Evolutionary conservation across 2,797 vertebrate species (phyloP), one percentile per base, ranked within the genome.

Genomic region (Lacerta viridis): DNA sequence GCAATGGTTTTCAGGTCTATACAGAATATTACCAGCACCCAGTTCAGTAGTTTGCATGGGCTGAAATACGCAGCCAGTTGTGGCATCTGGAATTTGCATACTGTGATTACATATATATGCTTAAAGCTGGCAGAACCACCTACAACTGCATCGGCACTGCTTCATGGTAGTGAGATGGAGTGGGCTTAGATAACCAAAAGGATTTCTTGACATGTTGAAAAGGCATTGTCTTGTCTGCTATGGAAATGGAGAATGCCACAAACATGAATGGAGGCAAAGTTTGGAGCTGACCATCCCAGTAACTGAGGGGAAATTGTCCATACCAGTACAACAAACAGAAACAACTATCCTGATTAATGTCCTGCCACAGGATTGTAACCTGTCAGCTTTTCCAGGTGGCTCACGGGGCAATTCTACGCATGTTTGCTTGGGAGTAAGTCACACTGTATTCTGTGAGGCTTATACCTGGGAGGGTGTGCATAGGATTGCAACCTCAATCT

Each of bases 371-470:
- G 71, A 36, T 46, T 55, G 81, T 55, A 46, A 83, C 66, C 87
- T 43, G 78, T 61, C 86, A 87, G 33, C 68, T 18, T 81, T 81
- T 85, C 77, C n/a, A 80, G 10, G n/a, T 36, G 9, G 10, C 59
- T 80, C 50, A 43, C 69, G 43, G 71, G 61, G 69, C 50, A 75
- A 74, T 43, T 29, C 79, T 81, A 81, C 17, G 39, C 78, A 74
- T 74, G 39, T 27, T 33, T 43, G 13, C 29, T 64, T 33, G 29
- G 86, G 75, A 75, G 23, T 43, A 41, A 64, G 29, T 43, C 46
- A 39, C 78, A 59, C 27, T 68, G 41, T 46, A 66, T 46, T 20
- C 18, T 15, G 10, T 87, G 69, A 18, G 76, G 41, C 71, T n/a
- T 81, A 64, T n/a, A 33, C 50, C 79, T 41, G 43, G 50, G 55